These are phyloP conservation scores for Abrostola tripartita DNA, from an alignment of 2,888 invertebrate genomes.

Conservation along the genomic window DNA sequence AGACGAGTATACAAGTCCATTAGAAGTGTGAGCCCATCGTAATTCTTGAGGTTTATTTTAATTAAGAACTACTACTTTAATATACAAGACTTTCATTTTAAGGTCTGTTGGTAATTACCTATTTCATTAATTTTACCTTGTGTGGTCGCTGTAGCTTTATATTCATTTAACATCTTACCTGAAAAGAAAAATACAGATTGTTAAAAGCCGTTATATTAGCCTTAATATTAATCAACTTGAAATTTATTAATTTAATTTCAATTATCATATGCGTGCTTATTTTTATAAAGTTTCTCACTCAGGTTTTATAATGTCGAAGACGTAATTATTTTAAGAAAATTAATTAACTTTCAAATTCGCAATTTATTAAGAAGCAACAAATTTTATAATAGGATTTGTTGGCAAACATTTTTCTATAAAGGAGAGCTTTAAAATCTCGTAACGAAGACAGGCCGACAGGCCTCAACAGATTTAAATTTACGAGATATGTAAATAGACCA, in stretches of 20 bases:
- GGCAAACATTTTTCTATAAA: conserved; percentile 60
- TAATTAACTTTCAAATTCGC: conserved; percentile 57
- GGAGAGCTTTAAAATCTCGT: conserved; percentile 53
- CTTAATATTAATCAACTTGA: too few species aligned
- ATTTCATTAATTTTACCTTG: conserved; percentile 59
- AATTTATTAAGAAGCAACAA: conserved; percentile 48
- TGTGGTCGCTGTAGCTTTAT: conserved; percentile 13
- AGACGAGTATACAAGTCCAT: conserved; percentile 40
- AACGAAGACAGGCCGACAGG: conserved; percentile 59
- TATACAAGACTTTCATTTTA: conserved; percentile 59
- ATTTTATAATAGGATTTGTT: conserved; percentile 62
- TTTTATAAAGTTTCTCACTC: neutral
- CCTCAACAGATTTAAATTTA: conserved; percentile 71
- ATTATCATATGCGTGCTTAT: neutral
- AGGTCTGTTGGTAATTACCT: conserved; percentile 34
- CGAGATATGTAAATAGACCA: conserved; percentile 75
- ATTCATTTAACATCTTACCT: conserved; percentile 58
- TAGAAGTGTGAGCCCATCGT: conserved; percentile 26
- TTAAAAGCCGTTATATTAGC: neutral
- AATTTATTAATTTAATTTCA: neutral
- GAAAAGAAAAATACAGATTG: conserved; percentile 54
- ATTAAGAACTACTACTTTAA: conserved; percentile 49
- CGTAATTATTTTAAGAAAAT: conserved; percentile 46
- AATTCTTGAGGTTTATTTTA: conserved; percentile 45
- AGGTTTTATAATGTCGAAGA: conserved; percentile 5